phyloP scores from a whole-genome alignment of 2,888 invertebrate species.

The Plagiodera versicolora region DNA sequence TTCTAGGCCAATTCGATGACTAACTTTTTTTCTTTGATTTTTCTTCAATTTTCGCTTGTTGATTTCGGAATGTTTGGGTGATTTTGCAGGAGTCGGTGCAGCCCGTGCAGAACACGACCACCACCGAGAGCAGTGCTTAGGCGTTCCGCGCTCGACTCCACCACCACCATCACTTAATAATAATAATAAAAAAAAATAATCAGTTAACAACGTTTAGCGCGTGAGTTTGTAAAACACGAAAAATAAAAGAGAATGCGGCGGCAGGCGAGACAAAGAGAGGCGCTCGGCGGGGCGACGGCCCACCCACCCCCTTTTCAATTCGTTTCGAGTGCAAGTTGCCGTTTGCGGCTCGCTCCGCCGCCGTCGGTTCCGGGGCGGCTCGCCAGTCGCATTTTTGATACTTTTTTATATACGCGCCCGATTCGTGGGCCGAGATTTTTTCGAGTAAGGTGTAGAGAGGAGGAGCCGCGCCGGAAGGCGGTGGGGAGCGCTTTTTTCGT shows the following conservation, averaged over 20 bases:
- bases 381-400: constrained; percentile 48
- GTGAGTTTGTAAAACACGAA: constrained; percentile 52
- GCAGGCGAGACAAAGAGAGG: constrained; percentile 56
- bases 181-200: too few relatives aligned
- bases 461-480: constrained; percentile 40
- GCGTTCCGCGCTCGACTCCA: constrained; percentile 46
- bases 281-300: constrained; percentile 49
- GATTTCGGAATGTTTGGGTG: too few relatives aligned
- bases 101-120: constrained; percentile 63
- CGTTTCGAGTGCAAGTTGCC: not conserved
- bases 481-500: constrained; percentile 38
- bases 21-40: too few relatives aligned
- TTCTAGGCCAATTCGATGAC: too few relatives aligned
- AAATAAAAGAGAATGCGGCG: constrained; percentile 31
- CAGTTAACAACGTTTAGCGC: constrained; percentile 53
- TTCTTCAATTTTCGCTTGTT: constrained; percentile 30
- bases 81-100: constrained; percentile 58
- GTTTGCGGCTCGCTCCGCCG: constrained; percentile 33
- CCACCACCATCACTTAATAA: too few relatives aligned
- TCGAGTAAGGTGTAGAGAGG: too few relatives aligned
- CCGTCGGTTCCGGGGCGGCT: constrained; percentile 39
- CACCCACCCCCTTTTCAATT: constrained; percentile 25
- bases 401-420: constrained; percentile 51
- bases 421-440: too few relatives aligned
- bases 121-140: constrained; percentile 65